phyloP scores from a whole-genome alignment of 2,797 vertebrate species.

The Coendou prehensilis region DNA sequence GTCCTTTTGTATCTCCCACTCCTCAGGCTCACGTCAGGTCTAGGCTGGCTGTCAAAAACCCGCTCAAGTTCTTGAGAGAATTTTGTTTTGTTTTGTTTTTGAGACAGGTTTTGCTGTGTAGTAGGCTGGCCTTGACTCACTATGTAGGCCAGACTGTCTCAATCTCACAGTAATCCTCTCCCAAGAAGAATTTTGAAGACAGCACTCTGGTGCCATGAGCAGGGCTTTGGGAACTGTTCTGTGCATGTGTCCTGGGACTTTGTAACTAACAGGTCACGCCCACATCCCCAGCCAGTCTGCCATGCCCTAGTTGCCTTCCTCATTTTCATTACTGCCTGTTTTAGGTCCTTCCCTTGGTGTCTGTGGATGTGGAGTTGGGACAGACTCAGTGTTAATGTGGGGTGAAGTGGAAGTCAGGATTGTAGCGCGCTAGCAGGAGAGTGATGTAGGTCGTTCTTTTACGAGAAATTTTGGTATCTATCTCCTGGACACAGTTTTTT shows the following conservation, averaged over 20 bases:
- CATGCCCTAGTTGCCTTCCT: neutral
- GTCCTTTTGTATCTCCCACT: neutral
- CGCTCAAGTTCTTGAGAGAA: neutral
- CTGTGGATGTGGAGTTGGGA: neutral
- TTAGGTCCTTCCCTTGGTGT: neutral
- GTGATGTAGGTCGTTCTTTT: neutral
- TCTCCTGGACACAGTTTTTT: neutral
- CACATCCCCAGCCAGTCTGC: neutral
- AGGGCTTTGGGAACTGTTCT: neutral
- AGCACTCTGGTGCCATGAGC: neutral
- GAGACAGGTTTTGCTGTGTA: neutral
- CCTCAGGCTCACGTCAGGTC: neutral
- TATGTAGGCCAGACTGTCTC: neutral
- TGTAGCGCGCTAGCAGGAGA: neutral
- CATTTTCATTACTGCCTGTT: neutral
- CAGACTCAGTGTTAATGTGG: neutral
- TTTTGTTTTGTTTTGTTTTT: neutral
- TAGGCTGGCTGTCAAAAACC: neutral
- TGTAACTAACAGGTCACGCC: neutral
- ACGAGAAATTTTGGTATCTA: fast-evolving
- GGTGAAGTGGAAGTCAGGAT: neutral
- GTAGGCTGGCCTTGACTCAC: neutral
- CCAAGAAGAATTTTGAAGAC: neutral
- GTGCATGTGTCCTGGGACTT: neutral
- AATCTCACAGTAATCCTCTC: neutral